These are phyloP conservation scores for Glareola pratincola DNA, from an alignment of 2,113 vertebrate genomes.

Conservation along the genomic window DNA sequence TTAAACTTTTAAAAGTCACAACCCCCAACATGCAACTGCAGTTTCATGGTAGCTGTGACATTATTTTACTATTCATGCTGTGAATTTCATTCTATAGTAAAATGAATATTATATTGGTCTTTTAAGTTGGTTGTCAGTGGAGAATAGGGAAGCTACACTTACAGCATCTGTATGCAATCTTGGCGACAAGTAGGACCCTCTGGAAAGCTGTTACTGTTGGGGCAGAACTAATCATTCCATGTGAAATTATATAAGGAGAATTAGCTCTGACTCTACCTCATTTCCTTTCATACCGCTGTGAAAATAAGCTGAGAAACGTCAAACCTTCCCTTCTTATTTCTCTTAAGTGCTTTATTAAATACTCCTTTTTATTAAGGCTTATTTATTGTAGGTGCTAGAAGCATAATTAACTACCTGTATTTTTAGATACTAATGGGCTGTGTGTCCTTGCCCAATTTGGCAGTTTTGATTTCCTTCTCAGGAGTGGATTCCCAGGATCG, in stretches of 20 bases:
- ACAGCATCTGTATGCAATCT: constrained; percentile 49
- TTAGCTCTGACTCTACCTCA: constrained; percentile 64
- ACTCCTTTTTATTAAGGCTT: constrained; percentile 23
- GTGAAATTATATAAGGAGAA: constrained; percentile 62
- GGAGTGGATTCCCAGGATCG: not conserved
- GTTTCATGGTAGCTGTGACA: constrained; percentile 26
- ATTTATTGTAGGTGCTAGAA: not conserved
- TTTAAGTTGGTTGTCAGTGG: constrained; percentile 52
- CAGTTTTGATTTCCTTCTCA: not conserved
- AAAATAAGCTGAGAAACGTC: constrained; percentile 30
- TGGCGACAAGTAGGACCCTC: constrained; percentile 52
- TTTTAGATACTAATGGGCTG: not conserved
- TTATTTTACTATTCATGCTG: constrained; percentile 29
- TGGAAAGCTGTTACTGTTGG: constrained; percentile 67
- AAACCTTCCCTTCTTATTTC: constrained; percentile 23
- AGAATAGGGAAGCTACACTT: constrained; percentile 41
- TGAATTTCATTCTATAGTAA: constrained; percentile 39
- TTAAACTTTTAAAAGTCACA: constrained; percentile 13
- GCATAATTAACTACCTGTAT: not conserved
- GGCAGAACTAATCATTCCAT: constrained; percentile 67
- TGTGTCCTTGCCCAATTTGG: not conserved
- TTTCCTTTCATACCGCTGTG: constrained; percentile 46
- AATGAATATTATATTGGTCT: constrained; percentile 50
- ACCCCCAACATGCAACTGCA: not conserved
- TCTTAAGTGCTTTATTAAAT: constrained; percentile 15